Percentiles rank a stretch among this genome's conserved stretches.
Conservation (phyloP, 1,140 invertebrate species). For the Diploscapter pachys region DNA sequence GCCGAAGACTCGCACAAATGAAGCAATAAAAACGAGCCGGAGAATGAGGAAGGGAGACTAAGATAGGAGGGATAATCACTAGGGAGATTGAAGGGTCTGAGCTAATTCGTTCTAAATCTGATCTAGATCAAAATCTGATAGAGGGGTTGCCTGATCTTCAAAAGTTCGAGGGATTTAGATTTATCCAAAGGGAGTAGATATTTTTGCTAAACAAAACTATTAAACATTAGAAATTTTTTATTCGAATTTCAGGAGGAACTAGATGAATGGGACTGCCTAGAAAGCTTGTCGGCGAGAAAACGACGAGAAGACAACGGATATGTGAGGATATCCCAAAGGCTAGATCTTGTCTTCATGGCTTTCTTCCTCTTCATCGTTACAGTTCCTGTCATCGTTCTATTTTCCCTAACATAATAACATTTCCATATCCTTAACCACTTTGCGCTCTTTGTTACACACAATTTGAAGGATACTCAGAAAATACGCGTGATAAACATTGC, state of each 20-base stretch:
- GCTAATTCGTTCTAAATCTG: conserved; percentile 9
- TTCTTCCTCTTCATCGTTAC: conserved; percentile 47
- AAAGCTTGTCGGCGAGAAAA: conserved; percentile 1
- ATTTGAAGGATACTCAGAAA: too few species aligned
- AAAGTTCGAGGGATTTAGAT: neutral
- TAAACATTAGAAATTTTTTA: neutral
- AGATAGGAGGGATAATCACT: too few species aligned
- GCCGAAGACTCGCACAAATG: too few species aligned
- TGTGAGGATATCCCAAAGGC: conserved; percentile 45
- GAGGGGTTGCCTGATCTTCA: neutral
- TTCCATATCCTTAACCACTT: too few species aligned
- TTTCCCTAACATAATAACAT: conserved; percentile 22
- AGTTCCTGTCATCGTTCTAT: conserved; percentile 47
- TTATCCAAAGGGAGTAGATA: neutral
- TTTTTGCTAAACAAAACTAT: neutral
- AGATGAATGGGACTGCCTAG: conserved; percentile 24
- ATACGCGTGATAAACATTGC: too few species aligned
- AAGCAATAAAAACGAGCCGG: too few species aligned
- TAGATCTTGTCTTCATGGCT: conserved; percentile 49
- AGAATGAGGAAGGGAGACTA: too few species aligned
- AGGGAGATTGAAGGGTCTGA: too few species aligned
- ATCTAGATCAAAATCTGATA: neutral
- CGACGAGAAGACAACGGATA: conserved; percentile 46
- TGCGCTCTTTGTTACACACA: too few species aligned
- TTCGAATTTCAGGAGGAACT: conserved; percentile 23